These are phyloP conservation scores for Ctenoplectra terminalis DNA, from an alignment of 1,140 invertebrate species.

Conservation along the genomic window DNA sequence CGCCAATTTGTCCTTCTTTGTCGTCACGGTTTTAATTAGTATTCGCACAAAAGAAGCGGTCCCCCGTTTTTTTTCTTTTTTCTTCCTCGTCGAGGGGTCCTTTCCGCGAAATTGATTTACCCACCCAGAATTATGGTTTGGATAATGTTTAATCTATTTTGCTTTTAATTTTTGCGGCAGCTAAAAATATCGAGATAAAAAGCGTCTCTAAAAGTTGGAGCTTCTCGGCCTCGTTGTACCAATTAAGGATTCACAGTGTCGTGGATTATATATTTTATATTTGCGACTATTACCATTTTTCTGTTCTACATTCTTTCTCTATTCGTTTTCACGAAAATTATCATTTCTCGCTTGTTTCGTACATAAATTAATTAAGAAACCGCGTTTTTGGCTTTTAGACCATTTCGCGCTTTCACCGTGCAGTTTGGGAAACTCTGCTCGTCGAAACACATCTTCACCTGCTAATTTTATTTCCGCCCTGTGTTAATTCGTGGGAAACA, in stretches of 20 bases:
- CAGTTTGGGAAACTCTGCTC: neutral
- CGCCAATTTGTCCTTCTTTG: slow-evolving; percentile 44
- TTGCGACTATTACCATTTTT: too few relatives aligned
- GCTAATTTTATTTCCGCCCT: slow-evolving; percentile 13
- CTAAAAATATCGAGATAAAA: too few relatives aligned
- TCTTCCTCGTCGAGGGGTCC: neutral
- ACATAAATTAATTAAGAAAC: slow-evolving; percentile 11
- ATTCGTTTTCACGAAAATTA: neutral
- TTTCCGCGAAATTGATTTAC: neutral
- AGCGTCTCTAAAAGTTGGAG: too few relatives aligned
- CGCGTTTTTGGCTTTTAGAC: neutral
- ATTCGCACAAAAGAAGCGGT: neutral
- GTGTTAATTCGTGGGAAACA: neutral
- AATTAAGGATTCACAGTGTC: too few relatives aligned
- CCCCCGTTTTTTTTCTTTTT: neutral
- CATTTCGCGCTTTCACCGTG: neutral
- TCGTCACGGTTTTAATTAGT: slow-evolving; percentile 36
- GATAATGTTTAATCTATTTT: neutral
- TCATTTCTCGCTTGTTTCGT: neutral
- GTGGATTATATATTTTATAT: too few relatives aligned
- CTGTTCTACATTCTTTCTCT: neutral
- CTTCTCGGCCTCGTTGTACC: too few relatives aligned
- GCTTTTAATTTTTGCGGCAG: too few relatives aligned
- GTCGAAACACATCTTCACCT: neutral
- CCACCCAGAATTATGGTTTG: neutral